Percentiles rank a stretch among this genome's conserved stretches.
Evolutionary conservation across 1,140 invertebrate species (phyloP).

Genomic region (Heliothis subflexa): DNA sequence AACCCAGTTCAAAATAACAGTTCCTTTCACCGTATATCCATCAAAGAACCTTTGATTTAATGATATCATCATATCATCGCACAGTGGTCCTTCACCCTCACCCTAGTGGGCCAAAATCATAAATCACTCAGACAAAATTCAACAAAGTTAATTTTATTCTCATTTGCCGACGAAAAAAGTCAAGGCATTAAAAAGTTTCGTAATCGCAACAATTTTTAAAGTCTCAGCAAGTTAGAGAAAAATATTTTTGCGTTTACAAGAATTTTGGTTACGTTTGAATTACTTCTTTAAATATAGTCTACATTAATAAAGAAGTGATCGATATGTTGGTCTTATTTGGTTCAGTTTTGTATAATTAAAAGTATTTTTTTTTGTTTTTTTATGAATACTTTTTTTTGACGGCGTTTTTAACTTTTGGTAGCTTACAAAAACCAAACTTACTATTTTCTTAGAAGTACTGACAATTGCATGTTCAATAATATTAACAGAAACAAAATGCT

Average conservation of each 20-base stretch:
- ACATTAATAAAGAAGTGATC: no score
- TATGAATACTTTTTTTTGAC: no score
- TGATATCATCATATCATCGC: slow-evolving; percentile 10
- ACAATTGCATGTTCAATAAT: no score
- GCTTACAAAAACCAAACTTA: no score
- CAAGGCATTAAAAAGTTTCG: slow-evolving; percentile 14
- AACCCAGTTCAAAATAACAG: not conserved
- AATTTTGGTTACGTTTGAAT: not conserved
- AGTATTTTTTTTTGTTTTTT: no score
- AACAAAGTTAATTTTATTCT: slow-evolving; percentile 30
- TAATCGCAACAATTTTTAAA: slow-evolving; percentile 27
- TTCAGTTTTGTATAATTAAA: no score
- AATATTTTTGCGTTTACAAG: not conserved
- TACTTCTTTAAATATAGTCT: no score
- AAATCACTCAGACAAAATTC: slow-evolving; percentile 38
- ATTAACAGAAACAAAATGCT: no score
- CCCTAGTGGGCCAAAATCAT: slow-evolving; percentile 17
- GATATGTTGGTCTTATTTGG: no score
- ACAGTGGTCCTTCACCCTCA: not conserved
- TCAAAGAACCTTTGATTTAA: slow-evolving; percentile 27
- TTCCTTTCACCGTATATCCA: not conserved
- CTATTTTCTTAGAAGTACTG: no score
- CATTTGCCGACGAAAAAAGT: slow-evolving; percentile 23
- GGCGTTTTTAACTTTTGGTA: no score
- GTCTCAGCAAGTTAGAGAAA: not conserved